Conservation (phyloP, 2,888 invertebrate genomes). For the Chesias legatella region DNA sequence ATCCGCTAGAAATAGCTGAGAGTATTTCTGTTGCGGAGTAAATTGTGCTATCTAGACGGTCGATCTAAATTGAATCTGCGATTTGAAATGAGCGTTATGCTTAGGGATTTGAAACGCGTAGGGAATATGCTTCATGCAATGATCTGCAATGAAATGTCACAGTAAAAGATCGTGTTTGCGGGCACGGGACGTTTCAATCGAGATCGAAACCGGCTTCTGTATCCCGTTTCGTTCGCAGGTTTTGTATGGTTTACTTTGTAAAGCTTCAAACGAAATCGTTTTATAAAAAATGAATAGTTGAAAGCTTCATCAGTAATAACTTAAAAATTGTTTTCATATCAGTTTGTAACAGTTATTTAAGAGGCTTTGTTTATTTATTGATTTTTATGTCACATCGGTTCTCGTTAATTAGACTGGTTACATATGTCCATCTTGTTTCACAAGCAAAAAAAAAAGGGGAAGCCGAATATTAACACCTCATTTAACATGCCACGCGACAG, state of each 20-base stretch:
- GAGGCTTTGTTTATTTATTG: too few species aligned
- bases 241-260: conserved; percentile 39
- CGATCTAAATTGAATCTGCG: conserved; percentile 67
- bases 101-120: conserved; percentile 46
- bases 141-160: conserved; percentile 52
- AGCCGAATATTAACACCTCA: conserved; percentile 53
- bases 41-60: conserved; percentile 49
- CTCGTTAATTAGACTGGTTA: conserved; percentile 19
- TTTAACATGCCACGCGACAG: conserved; percentile 54
- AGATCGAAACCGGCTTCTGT: conserved; percentile 59
- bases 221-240: conserved; percentile 45
- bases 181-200: conserved; percentile 62
- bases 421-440: conserved; percentile 28
- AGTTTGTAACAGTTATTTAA: too few species aligned
- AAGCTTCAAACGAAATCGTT: too few species aligned
- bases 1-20: conserved; percentile 46
- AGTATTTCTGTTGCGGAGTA: conserved; percentile 45
- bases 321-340: too few species aligned
- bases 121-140: conserved; percentile 36
- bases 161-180: conserved; percentile 44
- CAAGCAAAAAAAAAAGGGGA: conserved; percentile 44
- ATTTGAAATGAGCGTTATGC: conserved; percentile 56
- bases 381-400: conserved; percentile 5
- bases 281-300: too few species aligned
- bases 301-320: too few species aligned